These are phyloP conservation scores for Zoanthus sansibaricus DNA, from an alignment of 92 coral and sea anemone genomes.

Conservation along the genomic window DNA sequence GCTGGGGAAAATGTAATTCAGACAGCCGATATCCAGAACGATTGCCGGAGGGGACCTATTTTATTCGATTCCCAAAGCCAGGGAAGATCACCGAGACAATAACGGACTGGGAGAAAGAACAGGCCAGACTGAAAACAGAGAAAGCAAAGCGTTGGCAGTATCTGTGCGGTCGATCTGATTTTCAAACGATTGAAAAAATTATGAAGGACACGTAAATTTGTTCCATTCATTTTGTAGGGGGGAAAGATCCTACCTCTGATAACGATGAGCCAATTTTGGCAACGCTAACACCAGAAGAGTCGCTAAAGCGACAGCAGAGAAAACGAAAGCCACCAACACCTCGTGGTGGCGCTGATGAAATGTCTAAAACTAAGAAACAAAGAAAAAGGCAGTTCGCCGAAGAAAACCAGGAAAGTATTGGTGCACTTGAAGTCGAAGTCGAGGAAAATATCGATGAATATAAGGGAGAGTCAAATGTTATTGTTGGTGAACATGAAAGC, in stretches of 20 bases:
- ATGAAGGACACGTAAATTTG: conserved; percentile 30
- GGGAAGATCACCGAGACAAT: conserved; percentile 28
- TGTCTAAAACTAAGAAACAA: conserved; percentile 6
- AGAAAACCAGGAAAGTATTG: conserved; percentile 2
- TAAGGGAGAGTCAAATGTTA: conserved; percentile 20
- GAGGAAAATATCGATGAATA: neutral
- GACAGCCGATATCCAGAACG: conserved; percentile 4
- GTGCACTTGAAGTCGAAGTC: conserved; percentile 6
- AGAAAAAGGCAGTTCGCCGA: conserved; percentile 3
- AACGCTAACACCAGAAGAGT: conserved; percentile 22
- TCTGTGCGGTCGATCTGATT: conserved; percentile 15
- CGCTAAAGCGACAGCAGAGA: conserved; percentile 15
- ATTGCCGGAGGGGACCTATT: conserved; percentile 10
- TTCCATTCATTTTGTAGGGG: conserved; percentile 29
- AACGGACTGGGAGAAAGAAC: conserved; percentile 30
- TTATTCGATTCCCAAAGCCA: conserved; percentile 25
- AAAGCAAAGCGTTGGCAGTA: conserved; percentile 25
- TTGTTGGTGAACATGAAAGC: conserved; percentile 27
- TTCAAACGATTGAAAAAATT: conserved; percentile 14
- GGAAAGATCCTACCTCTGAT: conserved; percentile 23
- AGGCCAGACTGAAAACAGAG: conserved; percentile 28
- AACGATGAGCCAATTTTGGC: conserved; percentile 21
- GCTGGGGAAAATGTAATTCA: conserved; percentile 21
- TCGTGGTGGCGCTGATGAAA: conserved; percentile 16
- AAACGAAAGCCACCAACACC: conserved; percentile 31